Evolutionary conservation across 2,797 vertebrate species (phyloP), one percentile per base, ranked within the genome.

Genomic region (Vespertilio murinus): DNA sequence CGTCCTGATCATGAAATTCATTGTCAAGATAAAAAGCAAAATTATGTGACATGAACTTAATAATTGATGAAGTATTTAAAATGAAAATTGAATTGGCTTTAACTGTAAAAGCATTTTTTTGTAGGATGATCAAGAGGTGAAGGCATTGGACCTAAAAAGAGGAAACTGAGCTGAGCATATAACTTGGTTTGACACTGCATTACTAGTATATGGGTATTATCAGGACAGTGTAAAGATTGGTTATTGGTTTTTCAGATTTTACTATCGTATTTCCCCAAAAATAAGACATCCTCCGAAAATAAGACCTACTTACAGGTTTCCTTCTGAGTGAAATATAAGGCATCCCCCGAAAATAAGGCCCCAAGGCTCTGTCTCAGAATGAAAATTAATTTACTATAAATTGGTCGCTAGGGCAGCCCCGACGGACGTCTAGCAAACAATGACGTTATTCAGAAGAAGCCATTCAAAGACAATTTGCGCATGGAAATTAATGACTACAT

Each of bases 21-120:
- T 38, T 69, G 25, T 86, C 70, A 30, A 89, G 80, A 90, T 91
- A 90, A 95, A 94, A 94, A 52, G n/a, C 45, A 59, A 92, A 92
- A 90, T 65, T 61, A 59, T 42, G 28, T 86, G 47, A 25, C n/a
- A 61, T 70, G 71, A 93, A 52, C 42, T 89, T 95, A 89, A 89
- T 91, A 77, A 91, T n/a, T 88, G 33, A 88, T 91, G 49, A 78
- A 71, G 28, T 54, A 33, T 79, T 88, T 93, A 45, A 74, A 83
- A 94, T 59, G 35, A 61, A 6, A 77, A 83, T 56, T 3, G 30
- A 83, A 16, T 64, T 86, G 52, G 71, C 65, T 56, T 89, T 70
- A 64, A 88, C 40, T 88, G 78, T 88, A 38, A 85, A 88, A 91
- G 30, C 3, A 77, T 71, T 80, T 83, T 80, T 83, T 56, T 92